These are phyloP conservation scores for Dicerorhinus sumatrensis DNA, from an alignment of 2,113 vertebrate genomes.

Conservation along the genomic window DNA sequence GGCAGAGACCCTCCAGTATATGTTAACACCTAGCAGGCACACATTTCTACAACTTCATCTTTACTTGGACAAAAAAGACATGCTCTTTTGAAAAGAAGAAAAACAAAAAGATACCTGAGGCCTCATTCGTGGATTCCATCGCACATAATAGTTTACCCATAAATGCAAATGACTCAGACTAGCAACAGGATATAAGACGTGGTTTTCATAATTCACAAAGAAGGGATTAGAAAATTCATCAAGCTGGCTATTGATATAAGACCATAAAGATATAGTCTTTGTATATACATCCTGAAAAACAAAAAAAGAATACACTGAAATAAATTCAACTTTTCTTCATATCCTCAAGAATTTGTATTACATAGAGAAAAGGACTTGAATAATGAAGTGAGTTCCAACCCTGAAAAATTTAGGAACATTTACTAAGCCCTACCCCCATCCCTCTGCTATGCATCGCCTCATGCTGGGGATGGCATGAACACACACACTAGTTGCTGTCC, in stretches of 20 bases:
- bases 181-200: conserved; percentile 95
- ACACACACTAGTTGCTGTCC: background rate
- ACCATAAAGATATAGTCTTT: conserved; percentile 95
- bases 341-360: background rate
- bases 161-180: conserved; percentile 95
- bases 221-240: conserved; percentile 98
- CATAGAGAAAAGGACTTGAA: background rate
- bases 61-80: background rate
- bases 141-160: conserved; percentile 96
- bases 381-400: background rate
- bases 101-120: conserved; percentile 91
- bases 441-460: background rate
- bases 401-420: background rate
- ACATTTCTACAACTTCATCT: background rate
- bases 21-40: accelerated
- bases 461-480: background rate
- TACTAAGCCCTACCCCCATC: background rate
- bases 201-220: conserved; percentile 95
- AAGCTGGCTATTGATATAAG: conserved; percentile 95
- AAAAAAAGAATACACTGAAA: background rate
- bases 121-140: conserved; percentile 97
- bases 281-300: conserved; percentile 90
- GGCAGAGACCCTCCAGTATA: background rate
- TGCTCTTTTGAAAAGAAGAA: background rate
- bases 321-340: background rate